Percentiles rank a stretch among this genome's conserved stretches.
These are phyloP conservation scores for Addax nasomaculatus DNA, from an alignment of 2,113 vertebrate species.

Conservation along the genomic window DNA sequence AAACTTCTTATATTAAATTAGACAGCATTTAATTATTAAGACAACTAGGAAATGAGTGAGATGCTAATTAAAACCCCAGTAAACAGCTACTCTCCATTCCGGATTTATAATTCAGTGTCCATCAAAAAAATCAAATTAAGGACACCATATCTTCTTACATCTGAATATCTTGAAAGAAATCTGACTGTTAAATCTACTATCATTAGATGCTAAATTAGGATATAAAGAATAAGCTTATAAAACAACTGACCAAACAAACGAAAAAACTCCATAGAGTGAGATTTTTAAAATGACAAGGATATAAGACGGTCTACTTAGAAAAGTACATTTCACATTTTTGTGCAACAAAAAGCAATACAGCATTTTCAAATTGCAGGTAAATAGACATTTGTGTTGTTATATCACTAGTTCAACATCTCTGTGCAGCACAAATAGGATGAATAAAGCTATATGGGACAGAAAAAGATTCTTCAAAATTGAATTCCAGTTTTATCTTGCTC, in stretches of 20 bases:
- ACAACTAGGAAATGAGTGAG: slow-evolving; percentile 5
- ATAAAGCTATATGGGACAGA: neutral
- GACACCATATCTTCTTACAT: neutral
- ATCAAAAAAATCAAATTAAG: slow-evolving; percentile 19
- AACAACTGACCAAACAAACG: neutral
- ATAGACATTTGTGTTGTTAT: neutral
- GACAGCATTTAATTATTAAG: slow-evolving; percentile 58
- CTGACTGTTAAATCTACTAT: neutral
- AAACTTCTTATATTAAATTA: slow-evolving; percentile 38
- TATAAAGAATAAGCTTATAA: neutral
- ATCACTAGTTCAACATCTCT: neutral
- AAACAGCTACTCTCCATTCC: neutral
- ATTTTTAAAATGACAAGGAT: neutral
- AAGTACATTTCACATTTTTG: neutral
- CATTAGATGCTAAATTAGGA: neutral
- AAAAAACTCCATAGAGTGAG: neutral
- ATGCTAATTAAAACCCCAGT: slow-evolving; percentile 40
- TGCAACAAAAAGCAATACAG: neutral
- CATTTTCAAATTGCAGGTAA: slow-evolving; percentile 16
- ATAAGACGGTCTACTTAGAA: neutral
- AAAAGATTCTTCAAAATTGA: slow-evolving; percentile 14
- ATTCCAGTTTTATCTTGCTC: slow-evolving; percentile 39
- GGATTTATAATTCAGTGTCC: slow-evolving; percentile 53
- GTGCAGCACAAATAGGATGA: neutral
- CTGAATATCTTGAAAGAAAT: slow-evolving; percentile 12